phyloP scores from a whole-genome alignment of 2,888 invertebrate species.

The Glyphotaelius pellucidus region DNA sequence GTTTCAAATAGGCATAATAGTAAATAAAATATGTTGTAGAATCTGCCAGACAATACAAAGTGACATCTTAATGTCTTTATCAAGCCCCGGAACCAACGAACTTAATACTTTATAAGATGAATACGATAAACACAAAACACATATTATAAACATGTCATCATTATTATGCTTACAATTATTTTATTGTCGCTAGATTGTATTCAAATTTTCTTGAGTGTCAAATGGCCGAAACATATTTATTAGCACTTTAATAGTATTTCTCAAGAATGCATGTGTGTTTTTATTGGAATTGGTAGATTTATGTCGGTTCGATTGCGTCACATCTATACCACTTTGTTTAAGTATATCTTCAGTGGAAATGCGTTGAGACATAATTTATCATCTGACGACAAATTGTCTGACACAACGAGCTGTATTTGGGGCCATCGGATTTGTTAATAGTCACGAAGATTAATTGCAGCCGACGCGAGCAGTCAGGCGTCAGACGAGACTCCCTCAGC shows the following conservation, averaged over 20 bases:
- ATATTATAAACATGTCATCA: neutral
- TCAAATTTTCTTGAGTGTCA: neutral
- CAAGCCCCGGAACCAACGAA: neutral
- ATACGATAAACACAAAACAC: neutral
- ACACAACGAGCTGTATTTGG: constrained; percentile 29
- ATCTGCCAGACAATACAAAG: neutral
- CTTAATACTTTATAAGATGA: constrained; percentile 2
- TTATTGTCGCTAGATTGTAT: neutral
- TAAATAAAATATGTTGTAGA: neutral
- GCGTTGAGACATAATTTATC: neutral
- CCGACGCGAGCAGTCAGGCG: constrained; percentile 39
- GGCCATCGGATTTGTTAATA: constrained; percentile 62
- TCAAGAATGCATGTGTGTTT: neutral
- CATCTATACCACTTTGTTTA: neutral
- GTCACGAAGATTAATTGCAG: constrained; percentile 61
- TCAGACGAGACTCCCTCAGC: neutral
- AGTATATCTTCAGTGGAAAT: neutral
- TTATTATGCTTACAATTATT: neutral
- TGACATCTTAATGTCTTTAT: neutral
- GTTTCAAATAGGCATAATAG: neutral
- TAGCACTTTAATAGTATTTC: neutral
- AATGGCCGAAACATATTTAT: neutral
- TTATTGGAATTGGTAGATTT: neutral
- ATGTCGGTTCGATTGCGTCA: neutral
- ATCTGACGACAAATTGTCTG: constrained; percentile 36